These are phyloP conservation scores for Pedicia rivosa DNA, from an alignment of 2,888 invertebrate genomes.

Conservation along the genomic window DNA sequence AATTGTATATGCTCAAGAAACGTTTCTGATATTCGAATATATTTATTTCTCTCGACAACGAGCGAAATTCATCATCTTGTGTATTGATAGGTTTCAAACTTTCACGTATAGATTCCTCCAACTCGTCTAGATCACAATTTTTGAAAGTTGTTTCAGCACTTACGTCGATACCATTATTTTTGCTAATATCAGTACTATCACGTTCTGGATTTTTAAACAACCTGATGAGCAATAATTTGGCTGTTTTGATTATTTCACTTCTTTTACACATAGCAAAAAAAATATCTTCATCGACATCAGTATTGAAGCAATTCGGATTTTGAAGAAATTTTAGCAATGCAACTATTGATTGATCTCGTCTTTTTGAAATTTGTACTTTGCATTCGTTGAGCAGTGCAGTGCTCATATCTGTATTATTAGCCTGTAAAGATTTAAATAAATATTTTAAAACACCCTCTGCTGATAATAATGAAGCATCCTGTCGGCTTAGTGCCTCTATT, in stretches of 20 bases:
- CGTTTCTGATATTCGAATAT: too few species aligned
- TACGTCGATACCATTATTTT: too few species aligned
- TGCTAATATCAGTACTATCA: background rate
- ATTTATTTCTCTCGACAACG: background rate
- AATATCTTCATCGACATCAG: background rate
- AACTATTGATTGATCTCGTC: background rate
- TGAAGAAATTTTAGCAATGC: background rate
- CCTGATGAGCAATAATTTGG: background rate
- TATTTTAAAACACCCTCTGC: conserved; percentile 6
- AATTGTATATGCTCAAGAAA: too few species aligned
- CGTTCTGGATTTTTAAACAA: background rate
- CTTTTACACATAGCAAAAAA: background rate
- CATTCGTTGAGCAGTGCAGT: background rate
- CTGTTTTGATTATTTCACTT: too few species aligned
- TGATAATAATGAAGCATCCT: conserved; percentile 2
- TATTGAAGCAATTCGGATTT: background rate
- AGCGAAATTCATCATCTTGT: background rate
- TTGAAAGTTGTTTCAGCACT: too few species aligned
- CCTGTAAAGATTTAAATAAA: conserved; percentile 1
- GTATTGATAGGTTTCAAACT: background rate
- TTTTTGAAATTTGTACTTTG: background rate
- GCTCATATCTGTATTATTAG: conserved; percentile 1
- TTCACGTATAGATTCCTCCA: too few species aligned
- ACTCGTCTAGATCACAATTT: too few species aligned
- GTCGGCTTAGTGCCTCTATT: conserved; percentile 1